phyloP scores from a whole-genome alignment of 2,888 invertebrate genomes.

The Athalia cordata region DNA sequence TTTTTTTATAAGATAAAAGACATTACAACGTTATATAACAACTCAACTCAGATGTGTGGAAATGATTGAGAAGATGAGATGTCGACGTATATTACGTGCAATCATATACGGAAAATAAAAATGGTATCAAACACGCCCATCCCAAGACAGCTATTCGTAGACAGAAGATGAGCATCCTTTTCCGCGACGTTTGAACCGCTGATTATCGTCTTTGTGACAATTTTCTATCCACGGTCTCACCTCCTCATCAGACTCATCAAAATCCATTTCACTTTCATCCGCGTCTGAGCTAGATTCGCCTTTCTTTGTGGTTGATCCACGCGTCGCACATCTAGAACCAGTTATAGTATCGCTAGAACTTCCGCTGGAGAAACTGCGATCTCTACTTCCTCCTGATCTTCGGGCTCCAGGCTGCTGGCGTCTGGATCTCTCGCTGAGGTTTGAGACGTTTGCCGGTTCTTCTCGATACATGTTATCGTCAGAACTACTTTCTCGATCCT shows the following conservation, averaged over 20 bases:
- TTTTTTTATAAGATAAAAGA: too few relatives aligned
- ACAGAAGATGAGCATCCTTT: conserved; percentile 11
- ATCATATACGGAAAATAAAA: not conserved
- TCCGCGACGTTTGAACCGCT: not conserved
- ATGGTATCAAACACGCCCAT: not conserved
- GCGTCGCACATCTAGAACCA: not conserved
- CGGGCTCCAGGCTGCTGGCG: not conserved
- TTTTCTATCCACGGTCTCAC: conserved; percentile 7
- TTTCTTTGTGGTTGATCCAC: not conserved
- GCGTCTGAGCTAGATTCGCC: conserved; percentile 24
- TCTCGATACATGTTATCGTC: conserved; percentile 35
- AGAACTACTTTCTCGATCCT: conserved; percentile 9
- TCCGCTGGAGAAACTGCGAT: not conserved
- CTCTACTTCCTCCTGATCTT: not conserved
- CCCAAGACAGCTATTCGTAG: not conserved
- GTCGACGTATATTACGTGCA: not conserved
- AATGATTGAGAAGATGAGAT: not conserved
- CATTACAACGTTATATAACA: too few relatives aligned
- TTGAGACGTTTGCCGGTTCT: not conserved
- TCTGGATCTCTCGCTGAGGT: not conserved
- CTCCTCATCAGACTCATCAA: not conserved
- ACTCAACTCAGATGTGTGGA: too few relatives aligned
- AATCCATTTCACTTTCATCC: conserved; percentile 15
- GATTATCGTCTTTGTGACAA: conserved; percentile 19
- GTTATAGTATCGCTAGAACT: not conserved